Base-by-base conservation (phyloP, 2,113 vertebrate genomes). In the Arenaria interpres region DNA sequence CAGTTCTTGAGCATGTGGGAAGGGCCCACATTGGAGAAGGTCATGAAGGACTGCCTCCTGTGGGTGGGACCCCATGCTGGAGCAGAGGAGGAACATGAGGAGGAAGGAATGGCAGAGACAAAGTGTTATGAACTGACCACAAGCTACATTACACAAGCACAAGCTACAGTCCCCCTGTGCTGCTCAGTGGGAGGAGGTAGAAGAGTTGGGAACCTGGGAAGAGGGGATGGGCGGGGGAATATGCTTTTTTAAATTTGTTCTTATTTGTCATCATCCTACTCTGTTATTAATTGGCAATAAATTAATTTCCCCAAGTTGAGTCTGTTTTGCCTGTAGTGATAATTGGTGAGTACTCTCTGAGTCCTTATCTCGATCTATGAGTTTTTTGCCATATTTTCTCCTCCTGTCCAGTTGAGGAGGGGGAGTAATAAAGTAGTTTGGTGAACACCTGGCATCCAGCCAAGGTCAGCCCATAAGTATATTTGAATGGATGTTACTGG, bases 141-240 rank as follows among this genome's bases (percentile, higher is more conserved):
- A 66, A 1, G 6, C 21, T 57, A 30, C 24, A 6, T 48, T 27
- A 25, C 32, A n/a, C n/a, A n/a, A n/a, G n/a, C n/a, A n/a, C n/a
- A n/a, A n/a, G n/a, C n/a, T n/a, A n/a, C 41, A 3, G 1, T 41
- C 10, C 4, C 4, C 2, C 11, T 56, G 5, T 51, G 50, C 8
- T 0, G 3, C 7, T 56, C 45, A 66, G 7, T 10, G 4, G 7
- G 12, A 90, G 43, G 25, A 89, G 10, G 14, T 43, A 41, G 30
- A 48, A 25, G 20, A 33, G 12, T 8, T 7, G 1, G 13, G 23
- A n/a, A 19, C 8, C 13, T 63, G 23, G 7, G 18, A 91, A 67
- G 9, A 93, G 86, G 7, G 22, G 14, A 60, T 15, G 9, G 7
- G 3, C 14, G 6, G 12, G 4, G 27, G 4, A 2, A 33, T 35